Base-by-base conservation (phyloP, 1,140 invertebrate genomes). In the Zaprionus gabonicus region DNA sequence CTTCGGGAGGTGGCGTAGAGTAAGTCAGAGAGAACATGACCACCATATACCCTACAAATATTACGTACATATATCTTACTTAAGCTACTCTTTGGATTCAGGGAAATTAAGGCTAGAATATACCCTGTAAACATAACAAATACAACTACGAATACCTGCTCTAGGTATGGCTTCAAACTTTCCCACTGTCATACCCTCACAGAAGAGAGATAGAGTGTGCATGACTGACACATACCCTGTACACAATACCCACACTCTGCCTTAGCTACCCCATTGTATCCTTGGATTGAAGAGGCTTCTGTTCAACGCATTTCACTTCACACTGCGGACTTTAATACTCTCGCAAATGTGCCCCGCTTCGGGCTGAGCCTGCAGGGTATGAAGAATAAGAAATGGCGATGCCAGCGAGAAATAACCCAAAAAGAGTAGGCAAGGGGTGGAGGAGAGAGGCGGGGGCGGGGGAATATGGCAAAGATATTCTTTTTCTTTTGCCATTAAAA, bases 401-500 rank as follows among this genome's bases (percentile, higher is more conserved):
- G 63, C 58, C 81, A 62, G 70, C 64, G 65, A 67, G 68, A 67
- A 75, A 80, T 71, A 82, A 44, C 41, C 55, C 17, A 71, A 76
- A 76, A 62, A 70, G 41, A 3, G 41, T 3, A 17, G n/a, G 41
- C 7, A 7, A 67, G 62, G 58, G 36, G 57, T 6, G 64, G 15
- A 3, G 13, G n/a, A 53, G 20, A 17, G 9, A n/a, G n/a, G n/a
- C n/a, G 6, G 7, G 20, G 17, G n/a, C 6, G 15, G 13, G 44
- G 31, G 38, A 49, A 34, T 44, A 60, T 60, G 53, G 51, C 41
- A 44, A 57, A 71, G 51, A 78, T 57, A 53, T 62, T 67, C 73
- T 77, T 80, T 83, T 80, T 60, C 68, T 65, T 78, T 80, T 57
- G 62, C 71, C 66, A 79, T 81, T 81, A 88, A 85, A 90, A 81